These are phyloP conservation scores for Tachina fera DNA, from an alignment of 2,888 invertebrate species.

Conservation along the genomic window DNA sequence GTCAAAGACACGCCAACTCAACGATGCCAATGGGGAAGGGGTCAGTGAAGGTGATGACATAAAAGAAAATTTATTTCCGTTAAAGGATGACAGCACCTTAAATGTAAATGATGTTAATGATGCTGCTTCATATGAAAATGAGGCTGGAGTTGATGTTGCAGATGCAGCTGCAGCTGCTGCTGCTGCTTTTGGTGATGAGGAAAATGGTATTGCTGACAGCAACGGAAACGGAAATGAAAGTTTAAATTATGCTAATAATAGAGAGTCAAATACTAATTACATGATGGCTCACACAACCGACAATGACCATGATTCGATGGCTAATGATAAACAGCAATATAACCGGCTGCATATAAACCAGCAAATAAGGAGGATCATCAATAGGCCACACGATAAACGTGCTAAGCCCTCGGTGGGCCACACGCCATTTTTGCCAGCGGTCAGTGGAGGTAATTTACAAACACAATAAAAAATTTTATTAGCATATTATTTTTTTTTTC, in stretches of 20 bases:
- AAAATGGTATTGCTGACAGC: conserved; percentile 57
- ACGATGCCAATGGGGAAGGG: conserved; percentile 6
- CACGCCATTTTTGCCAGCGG: conserved; percentile 78
- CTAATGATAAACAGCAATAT: not conserved
- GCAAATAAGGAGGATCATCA: not conserved
- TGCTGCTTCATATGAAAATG: not conserved
- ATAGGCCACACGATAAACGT: conserved; percentile 37
- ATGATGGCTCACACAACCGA: conserved; percentile 17
- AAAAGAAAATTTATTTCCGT: conserved; percentile 62
- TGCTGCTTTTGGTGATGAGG: conserved; percentile 3
- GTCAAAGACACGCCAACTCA: conserved; percentile 6
- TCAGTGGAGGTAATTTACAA: conserved; percentile 81
- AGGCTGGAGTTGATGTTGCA: conserved; percentile 22
- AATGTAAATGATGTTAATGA: conserved; percentile 35
- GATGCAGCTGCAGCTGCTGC: not conserved
- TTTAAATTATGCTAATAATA: conserved; percentile 63
- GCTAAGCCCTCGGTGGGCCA: conserved; percentile 63
- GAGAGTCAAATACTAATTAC: conserved; percentile 52
- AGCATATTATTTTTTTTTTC: no score
- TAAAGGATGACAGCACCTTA: conserved; percentile 45
- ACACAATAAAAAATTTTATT: not conserved
- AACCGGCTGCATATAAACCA: conserved; percentile 8
- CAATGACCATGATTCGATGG: conserved; percentile 30
- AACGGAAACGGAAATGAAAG: conserved; percentile 64
- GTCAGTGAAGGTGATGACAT: conserved; percentile 4